phyloP scores from a whole-genome alignment of 2,113 vertebrate genomes.

The Forbesichthys agassizii region DNA sequence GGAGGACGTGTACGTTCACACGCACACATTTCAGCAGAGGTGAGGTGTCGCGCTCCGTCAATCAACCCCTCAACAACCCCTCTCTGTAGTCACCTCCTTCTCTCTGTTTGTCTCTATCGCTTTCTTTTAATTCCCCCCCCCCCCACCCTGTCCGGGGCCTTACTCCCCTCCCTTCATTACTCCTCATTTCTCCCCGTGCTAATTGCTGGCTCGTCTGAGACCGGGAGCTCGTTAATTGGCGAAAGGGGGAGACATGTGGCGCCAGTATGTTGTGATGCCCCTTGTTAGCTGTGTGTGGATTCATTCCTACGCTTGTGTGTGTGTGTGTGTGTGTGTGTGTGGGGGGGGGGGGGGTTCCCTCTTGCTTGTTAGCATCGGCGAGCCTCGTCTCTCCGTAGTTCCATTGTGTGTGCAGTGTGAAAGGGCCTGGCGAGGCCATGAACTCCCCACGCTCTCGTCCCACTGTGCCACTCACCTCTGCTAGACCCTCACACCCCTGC shows the following conservation, averaged over 20 bases:
- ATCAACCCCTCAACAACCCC: no score
- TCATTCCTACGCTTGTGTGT: background rate
- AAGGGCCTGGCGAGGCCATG: slow-evolving; percentile 81
- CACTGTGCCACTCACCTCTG: slow-evolving; percentile 73
- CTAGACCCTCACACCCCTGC: slow-evolving; percentile 62
- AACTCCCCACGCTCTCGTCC: slow-evolving; percentile 82
- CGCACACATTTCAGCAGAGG: no score
- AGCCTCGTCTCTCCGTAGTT: slow-evolving; percentile 81
- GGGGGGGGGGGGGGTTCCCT: background rate
- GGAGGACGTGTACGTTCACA: no score
- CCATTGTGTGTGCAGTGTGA: slow-evolving; percentile 89
- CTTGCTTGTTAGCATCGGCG: slow-evolving; percentile 63
- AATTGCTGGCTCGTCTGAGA: slow-evolving; percentile 86
- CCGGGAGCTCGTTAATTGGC: slow-evolving; percentile 85
- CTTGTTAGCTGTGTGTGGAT: slow-evolving; percentile 75
- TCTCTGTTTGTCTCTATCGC: background rate
- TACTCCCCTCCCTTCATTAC: slow-evolving; percentile 28
- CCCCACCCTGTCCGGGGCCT: slow-evolving; percentile 3
- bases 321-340: background rate
- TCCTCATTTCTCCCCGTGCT: slow-evolving; percentile 68
- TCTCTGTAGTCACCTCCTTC: background rate
- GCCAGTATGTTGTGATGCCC: slow-evolving; percentile 87
- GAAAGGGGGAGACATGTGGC: slow-evolving; percentile 85
- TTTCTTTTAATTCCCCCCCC: background rate
- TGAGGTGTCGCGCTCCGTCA: no score